Conservation (phyloP, 2,888 invertebrate genomes). For the Ichneumoninae sp. region DNA sequence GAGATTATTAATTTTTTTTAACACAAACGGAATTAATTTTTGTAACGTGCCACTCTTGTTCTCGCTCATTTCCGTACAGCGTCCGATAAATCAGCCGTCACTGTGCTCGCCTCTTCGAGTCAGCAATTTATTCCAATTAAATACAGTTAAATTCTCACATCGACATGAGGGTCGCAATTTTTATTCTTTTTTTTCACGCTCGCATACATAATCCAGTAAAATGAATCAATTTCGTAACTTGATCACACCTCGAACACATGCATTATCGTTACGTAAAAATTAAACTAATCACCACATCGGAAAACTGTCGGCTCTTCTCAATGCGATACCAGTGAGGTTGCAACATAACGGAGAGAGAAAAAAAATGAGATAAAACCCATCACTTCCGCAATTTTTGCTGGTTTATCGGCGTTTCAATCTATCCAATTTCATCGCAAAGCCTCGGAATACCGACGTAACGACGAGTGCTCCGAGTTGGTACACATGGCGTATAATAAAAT, state of each 20-base stretch:
- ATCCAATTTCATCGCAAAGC: neutral
- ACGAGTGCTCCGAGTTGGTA: constrained; percentile 3
- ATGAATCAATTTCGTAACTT: neutral
- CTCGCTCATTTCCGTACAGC: neutral
- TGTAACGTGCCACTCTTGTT: neutral
- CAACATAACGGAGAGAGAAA: neutral
- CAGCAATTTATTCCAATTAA: neutral
- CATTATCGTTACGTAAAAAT: constrained; percentile 11
- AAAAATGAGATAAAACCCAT: neutral
- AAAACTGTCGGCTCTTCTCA: neutral
- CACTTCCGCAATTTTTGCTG: neutral
- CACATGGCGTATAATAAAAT: neutral
- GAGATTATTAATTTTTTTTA: neutral
- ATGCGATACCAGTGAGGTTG: neutral
- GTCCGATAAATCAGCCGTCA: neutral
- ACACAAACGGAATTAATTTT: neutral
- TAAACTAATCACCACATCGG: neutral
- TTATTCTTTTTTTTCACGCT: neutral
- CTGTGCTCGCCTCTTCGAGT: neutral
- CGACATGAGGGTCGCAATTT: neutral
- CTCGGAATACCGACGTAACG: constrained; percentile 6
- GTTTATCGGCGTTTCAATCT: neutral
- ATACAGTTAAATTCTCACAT: neutral
- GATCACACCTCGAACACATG: neutral
- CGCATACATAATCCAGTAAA: neutral